phyloP scores from a whole-genome alignment of 2,113 vertebrate species.

The Cyphomyrus discorhynchus region DNA sequence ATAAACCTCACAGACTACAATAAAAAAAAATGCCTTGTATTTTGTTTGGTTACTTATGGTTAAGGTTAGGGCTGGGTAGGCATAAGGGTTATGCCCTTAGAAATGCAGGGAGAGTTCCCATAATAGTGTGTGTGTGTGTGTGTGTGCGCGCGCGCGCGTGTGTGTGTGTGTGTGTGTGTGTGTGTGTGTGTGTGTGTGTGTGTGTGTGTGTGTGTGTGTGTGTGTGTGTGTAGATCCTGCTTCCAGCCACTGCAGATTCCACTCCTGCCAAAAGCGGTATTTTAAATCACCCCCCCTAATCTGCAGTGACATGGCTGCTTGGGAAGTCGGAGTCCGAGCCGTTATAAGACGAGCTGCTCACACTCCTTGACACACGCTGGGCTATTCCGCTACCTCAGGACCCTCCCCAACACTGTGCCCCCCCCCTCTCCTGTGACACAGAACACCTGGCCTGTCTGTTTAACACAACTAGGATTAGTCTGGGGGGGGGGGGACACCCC shows the following conservation, averaged over 20 bases:
- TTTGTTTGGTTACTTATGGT: background rate
- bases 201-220: no score
- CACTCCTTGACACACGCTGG: background rate
- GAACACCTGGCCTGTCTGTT: background rate
- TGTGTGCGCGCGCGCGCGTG: no score
- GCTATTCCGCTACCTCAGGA: background rate
- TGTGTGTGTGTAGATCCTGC: constrained; percentile 10
- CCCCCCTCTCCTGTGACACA: background rate
- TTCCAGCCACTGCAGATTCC: constrained; percentile 48
- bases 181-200: no score
- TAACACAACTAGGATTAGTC: background rate
- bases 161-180: no score
- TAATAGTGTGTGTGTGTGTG: no score
- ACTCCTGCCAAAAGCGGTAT: background rate
- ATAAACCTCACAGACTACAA: no score
- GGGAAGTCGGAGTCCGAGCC: background rate
- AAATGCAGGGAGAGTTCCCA: background rate
- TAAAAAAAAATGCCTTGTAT: background rate
- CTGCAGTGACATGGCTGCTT: background rate
- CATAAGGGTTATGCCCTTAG: background rate
- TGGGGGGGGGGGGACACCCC: background rate
- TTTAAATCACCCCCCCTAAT: background rate
- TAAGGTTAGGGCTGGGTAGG: background rate
- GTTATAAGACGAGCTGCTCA: background rate
- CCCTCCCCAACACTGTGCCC: background rate